A percentile compares a stretch with the other conserved stretches of the same genome.
These are phyloP conservation scores for Luffia ferchaultella DNA, from an alignment of 2,888 invertebrate species.

Conservation along the genomic window DNA sequence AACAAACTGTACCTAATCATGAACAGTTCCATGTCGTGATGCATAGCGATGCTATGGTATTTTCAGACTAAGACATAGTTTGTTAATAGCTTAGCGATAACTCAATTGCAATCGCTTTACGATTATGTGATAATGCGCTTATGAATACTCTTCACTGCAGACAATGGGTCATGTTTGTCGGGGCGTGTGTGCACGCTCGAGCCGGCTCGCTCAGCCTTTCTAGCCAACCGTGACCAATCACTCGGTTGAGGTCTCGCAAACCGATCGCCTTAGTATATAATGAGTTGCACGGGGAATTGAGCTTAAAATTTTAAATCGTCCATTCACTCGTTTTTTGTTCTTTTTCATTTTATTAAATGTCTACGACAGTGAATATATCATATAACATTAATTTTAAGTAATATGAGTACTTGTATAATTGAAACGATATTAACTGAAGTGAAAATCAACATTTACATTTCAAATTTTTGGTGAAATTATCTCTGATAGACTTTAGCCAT, in stretches of 20 bases:
- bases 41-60: no score
- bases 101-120: no score
- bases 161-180: background rate
- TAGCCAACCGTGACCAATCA: background rate
- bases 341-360: no score
- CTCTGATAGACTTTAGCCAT: constrained; percentile 22
- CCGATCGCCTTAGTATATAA: constrained; percentile 14
- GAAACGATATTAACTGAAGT: background rate
- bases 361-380: no score
- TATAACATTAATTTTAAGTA: no score
- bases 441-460: background rate
- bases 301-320: no score
- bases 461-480: constrained; percentile 2
- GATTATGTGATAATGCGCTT: background rate
- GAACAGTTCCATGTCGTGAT: no score
- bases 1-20: no score
- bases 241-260: constrained; percentile 12
- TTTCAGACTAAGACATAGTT: no score
- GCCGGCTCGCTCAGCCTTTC: background rate
- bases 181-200: background rate
- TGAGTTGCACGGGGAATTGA: constrained; percentile 15
- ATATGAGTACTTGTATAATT: no score
- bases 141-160: background rate
- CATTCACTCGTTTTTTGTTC: no score
- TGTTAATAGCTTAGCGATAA: no score